These are phyloP conservation scores for Sesia apiformis DNA, from an alignment of 2,888 invertebrate genomes.

Conservation along the genomic window DNA sequence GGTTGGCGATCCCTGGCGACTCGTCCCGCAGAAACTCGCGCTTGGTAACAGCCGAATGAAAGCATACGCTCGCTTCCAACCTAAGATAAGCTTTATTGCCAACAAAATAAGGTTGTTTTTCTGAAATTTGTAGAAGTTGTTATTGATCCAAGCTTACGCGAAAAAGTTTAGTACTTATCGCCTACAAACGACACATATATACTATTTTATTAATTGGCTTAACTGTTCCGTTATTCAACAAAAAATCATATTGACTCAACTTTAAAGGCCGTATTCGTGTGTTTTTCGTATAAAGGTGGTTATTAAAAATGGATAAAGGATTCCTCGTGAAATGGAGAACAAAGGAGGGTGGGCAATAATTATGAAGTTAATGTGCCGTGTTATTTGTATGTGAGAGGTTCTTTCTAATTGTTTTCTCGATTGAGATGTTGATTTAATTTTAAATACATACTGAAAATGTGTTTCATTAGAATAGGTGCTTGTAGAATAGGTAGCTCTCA, in stretches of 20 bases:
- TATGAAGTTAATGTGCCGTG: too few species aligned
- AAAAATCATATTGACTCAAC: slow-evolving; percentile 4
- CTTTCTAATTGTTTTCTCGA: too few species aligned
- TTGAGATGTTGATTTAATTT: too few species aligned
- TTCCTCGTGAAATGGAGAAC: not conserved
- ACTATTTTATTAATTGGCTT: slow-evolving; percentile 55
- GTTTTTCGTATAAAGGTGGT: slow-evolving; percentile 11
- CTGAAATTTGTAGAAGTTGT: slow-evolving; percentile 13
- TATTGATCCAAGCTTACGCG: slow-evolving; percentile 68
- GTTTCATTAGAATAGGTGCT: too few species aligned
- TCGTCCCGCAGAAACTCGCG: slow-evolving; percentile 33
- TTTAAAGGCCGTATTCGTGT: not conserved
- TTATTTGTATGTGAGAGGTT: too few species aligned
- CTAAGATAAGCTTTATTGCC: slow-evolving; percentile 16
- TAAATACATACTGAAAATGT: too few species aligned
- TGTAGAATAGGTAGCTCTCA: too few species aligned
- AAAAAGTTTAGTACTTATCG: slow-evolving; percentile 67
- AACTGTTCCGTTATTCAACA: slow-evolving; percentile 10
- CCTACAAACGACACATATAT: slow-evolving; percentile 44
- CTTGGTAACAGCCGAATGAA: slow-evolving; percentile 66
- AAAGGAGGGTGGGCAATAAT: not conserved
- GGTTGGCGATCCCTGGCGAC: slow-evolving; percentile 52
- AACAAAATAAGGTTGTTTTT: slow-evolving; percentile 14
- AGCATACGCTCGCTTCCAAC: slow-evolving; percentile 22
- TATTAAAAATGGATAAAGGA: slow-evolving; percentile 14